Evolutionary conservation across 2,113 vertebrate genomes (phyloP).

Genomic region (Nicator chloris): DNA sequence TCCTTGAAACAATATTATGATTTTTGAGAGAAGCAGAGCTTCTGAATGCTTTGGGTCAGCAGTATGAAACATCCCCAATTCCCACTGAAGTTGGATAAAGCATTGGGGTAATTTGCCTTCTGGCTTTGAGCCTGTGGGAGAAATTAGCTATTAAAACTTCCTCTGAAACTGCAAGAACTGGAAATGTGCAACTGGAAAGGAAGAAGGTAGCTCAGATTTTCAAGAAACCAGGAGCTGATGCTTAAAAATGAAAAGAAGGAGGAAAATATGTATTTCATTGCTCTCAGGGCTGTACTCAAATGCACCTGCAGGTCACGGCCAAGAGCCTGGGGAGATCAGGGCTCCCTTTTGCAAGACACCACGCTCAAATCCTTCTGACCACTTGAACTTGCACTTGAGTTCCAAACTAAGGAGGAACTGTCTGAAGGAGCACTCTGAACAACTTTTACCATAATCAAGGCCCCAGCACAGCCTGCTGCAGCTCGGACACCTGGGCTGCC

Average conservation of each 20-base stretch:
- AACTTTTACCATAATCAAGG: not conserved
- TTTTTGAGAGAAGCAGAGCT: not conserved
- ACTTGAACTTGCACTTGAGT: not conserved
- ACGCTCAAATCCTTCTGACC: not conserved
- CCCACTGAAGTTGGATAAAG: not conserved
- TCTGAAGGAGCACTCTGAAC: not conserved
- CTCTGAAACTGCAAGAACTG: not conserved
- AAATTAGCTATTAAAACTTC: slow-evolving; percentile 12
- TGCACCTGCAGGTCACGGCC: not conserved
- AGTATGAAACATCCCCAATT: not conserved
- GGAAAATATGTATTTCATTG: not conserved
- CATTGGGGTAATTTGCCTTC: slow-evolving; percentile 7
- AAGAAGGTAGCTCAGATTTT: not conserved
- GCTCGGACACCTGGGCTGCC: not conserved
- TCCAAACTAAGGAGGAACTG: not conserved
- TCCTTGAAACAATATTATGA: not conserved
- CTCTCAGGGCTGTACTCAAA: not conserved
- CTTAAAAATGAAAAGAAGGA: not conserved
- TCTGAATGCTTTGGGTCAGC: not conserved
- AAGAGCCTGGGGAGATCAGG: not conserved
- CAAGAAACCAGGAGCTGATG: not conserved
- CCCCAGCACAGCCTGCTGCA: not conserved
- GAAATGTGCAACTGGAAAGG: not conserved
- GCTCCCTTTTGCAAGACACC: not conserved
- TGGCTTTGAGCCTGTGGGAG: slow-evolving; percentile 17